A percentile compares a stretch with the other conserved stretches of the same genome.
Evolutionary conservation across 2,797 vertebrate genomes (phyloP).

Genomic region (Caiman crocodilus): DNA sequence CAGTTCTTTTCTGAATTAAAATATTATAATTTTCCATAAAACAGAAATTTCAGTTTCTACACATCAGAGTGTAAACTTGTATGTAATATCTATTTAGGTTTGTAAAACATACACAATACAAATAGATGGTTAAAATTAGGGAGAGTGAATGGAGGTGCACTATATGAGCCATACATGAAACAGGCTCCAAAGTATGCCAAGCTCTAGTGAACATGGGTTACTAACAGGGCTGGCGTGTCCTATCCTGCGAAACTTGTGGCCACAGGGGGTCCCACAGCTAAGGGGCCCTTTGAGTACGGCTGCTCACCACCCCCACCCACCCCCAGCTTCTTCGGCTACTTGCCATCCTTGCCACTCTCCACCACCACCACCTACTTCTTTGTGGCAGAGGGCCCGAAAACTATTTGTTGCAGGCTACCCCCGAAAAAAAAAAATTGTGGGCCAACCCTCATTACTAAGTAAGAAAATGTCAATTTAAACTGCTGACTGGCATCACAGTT

Average conservation of each 20-base stretch:
- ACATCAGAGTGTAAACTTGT: background rate
- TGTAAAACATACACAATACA: background rate
- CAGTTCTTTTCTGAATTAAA: background rate
- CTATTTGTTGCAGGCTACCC: too few species aligned
- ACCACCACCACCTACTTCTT: too few species aligned
- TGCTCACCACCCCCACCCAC: too few species aligned
- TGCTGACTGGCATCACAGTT: constrained; percentile 25
- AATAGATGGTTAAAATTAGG: background rate
- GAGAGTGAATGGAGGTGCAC: background rate
- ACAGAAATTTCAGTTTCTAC: background rate
- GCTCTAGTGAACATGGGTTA: background rate
- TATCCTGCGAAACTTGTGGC: too few species aligned
- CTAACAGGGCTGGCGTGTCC: background rate
- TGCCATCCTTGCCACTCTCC: too few species aligned
- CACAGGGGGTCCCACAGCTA: too few species aligned
- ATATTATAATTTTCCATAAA: background rate
- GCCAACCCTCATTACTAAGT: background rate
- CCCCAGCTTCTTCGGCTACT: too few species aligned
- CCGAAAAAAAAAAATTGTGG: too few species aligned
- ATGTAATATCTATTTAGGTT: background rate
- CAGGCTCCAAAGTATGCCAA: background rate
- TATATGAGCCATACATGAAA: constrained; percentile 3
- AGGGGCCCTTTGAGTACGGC: too few species aligned
- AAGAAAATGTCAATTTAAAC: constrained; percentile 2
- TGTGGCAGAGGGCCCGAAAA: too few species aligned